Conservation (phyloP, 2,797 vertebrate species). For the Trachops cirrhosus region DNA sequence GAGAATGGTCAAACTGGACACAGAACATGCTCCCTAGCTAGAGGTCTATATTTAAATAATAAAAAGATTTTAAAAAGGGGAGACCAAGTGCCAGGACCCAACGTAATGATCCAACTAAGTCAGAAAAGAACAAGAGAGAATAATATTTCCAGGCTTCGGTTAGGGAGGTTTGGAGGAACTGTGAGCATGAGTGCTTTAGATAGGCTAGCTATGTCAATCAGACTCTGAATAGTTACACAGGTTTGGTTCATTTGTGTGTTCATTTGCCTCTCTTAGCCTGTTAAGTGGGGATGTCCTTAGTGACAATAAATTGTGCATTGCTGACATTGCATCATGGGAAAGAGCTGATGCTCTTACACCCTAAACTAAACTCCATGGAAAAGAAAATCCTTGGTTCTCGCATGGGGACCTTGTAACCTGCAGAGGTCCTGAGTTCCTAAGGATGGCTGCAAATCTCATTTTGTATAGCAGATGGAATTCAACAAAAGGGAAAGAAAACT, state of each 20-base stretch:
- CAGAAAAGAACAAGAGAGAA: not conserved
- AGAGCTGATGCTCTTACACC: not conserved
- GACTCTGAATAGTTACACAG: not conserved
- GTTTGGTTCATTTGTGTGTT: not conserved
- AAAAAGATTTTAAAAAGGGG: not conserved
- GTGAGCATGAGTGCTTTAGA: too few relatives aligned
- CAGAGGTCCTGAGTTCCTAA: not conserved
- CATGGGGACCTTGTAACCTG: not conserved
- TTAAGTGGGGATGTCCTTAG: not conserved
- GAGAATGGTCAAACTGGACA: slow-evolving; percentile 69
- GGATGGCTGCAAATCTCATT: not conserved
- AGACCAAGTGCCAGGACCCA: not conserved
- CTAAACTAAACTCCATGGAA: not conserved
- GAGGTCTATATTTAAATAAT: not conserved
- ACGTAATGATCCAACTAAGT: not conserved
- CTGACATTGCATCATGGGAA: not conserved
- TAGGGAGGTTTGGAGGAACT: not conserved
- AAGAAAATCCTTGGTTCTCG: not conserved
- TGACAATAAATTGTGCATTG: not conserved
- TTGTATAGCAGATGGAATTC: not conserved
- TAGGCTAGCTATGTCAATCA: not conserved
- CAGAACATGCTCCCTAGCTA: slow-evolving; percentile 57
- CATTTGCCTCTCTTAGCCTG: not conserved
- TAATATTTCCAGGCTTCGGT: not conserved
- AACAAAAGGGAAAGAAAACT: not conserved